Evolutionary conservation across 2,888 invertebrate genomes (phyloP).

Genomic region (Campoplex nolae): DNA sequence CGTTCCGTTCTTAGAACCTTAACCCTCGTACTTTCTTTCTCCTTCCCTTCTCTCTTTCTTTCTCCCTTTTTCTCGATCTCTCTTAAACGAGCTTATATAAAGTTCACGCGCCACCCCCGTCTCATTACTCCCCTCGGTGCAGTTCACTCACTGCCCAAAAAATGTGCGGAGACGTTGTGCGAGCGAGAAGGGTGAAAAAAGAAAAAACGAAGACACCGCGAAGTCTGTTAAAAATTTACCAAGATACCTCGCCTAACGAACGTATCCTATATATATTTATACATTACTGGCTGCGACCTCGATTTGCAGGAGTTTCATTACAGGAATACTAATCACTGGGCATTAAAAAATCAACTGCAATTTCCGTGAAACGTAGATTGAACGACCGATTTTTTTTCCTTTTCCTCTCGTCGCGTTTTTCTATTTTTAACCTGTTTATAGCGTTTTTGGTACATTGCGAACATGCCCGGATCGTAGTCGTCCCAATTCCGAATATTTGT

Average conservation of each 20-base stretch:
- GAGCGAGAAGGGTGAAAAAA: constrained; percentile 19
- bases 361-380: too few species aligned
- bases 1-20: constrained; percentile 80
- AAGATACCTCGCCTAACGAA: constrained; percentile 30
- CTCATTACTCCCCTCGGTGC: constrained; percentile 67
- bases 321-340: too few species aligned
- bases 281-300: too few species aligned
- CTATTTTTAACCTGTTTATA: too few species aligned
- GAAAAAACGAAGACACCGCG: constrained; percentile 12
- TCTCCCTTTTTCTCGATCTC: constrained; percentile 60
- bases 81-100: constrained; percentile 38
- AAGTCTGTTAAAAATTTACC: constrained; percentile 70
- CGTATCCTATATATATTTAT: background rate
- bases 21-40: constrained; percentile 73
- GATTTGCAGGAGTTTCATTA: too few species aligned
- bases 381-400: too few species aligned
- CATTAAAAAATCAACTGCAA: too few species aligned
- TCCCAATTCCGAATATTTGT: too few species aligned
- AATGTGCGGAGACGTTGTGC: background rate
- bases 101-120: constrained; percentile 68
- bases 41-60: constrained; percentile 38
- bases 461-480: too few species aligned
- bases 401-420: too few species aligned
- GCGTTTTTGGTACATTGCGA: too few species aligned
- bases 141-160: constrained; percentile 29